Evolutionary conservation across 2,113 vertebrate species (phyloP), one percentile per base, ranked within the genome.

Genomic region (Archocentrus centrarchus): DNA sequence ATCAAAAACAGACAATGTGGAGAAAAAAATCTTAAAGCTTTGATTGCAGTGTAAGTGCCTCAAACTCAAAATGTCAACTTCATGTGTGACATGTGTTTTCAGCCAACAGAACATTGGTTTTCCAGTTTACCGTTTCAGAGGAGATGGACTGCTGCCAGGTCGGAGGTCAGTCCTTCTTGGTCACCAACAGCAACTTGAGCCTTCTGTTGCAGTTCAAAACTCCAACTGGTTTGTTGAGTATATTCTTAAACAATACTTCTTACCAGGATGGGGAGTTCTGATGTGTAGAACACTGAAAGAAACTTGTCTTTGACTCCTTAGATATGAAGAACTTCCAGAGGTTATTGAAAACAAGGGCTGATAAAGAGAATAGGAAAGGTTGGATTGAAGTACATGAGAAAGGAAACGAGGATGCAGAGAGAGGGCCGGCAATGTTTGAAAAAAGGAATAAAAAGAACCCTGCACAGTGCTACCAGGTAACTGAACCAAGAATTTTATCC

Each of bases 131-230:
- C 2, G 81, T 97, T 64, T 95, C 89, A 11, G 89, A 81, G 88
- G 92, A 96, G 66, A 95, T 91, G 3, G 96, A 96, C 82, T 94
- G 91, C 57, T 97, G 96, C 82, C 87, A 68, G 47, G 95, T 97
- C 8, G 96, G 96, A 60, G 94, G 90, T 84, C 95, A 97, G 77
- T 97, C 96, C 17, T 81, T 97, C 63, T 91, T 97, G 82, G 92
- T 97, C 58, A 94, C 93, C 0, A 64, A 94, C 63, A 95, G 93
- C 22, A 94, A 86, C 64, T 91, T 78, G 47, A 97, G 94, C 83
- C 88, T 93, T 63, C 90, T 97, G 44, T 87, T 97, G 8, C 93
- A 93, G 39, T 97, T 97, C 85, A 93, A 82, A 30, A 95, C 95
- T 55, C 86, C 81, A 14, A 63, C 83, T 76, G 97, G 96, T 98